Percentiles rank a stretch among this genome's conserved stretches.
These are phyloP conservation scores for Neopelma chrysocephalum DNA, from an alignment of 2,797 vertebrate genomes.

Conservation along the genomic window DNA sequence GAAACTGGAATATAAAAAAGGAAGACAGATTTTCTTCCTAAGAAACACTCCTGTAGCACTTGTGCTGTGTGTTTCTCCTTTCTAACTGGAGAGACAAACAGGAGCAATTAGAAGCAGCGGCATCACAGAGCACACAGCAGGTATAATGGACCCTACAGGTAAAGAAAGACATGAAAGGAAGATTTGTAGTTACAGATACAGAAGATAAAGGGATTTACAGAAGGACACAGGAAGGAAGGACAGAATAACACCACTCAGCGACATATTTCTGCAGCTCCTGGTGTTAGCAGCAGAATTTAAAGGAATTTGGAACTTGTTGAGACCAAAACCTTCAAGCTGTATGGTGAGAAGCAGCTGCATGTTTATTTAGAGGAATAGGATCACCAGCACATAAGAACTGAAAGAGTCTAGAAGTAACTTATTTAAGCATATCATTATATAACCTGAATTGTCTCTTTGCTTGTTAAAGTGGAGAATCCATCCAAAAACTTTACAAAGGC, in stretches of 20 bases:
- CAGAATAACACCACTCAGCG: neutral
- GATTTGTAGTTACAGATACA: neutral
- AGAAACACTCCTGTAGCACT: neutral
- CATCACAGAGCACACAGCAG: neutral
- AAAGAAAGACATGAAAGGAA: neutral
- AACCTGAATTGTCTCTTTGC: neutral
- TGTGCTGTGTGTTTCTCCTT: neutral
- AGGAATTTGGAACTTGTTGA: neutral
- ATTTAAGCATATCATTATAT: neutral
- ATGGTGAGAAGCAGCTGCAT: neutral
- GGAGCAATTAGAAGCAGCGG: neutral
- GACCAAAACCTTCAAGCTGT: neutral
- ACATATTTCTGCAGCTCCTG: neutral
- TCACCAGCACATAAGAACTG: neutral
- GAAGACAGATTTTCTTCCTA: neutral
- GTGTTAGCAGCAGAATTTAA: neutral
- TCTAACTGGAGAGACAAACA: neutral
- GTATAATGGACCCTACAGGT: fast-evolving
- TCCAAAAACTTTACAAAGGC: neutral
- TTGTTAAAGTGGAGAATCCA: neutral
- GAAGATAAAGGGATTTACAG: neutral
- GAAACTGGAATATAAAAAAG: neutral
- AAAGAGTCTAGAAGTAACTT: neutral
- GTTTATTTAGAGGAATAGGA: neutral
- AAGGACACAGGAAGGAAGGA: neutral